Conservation (phyloP, 2,113 vertebrate species). For the Callaeas wilsoni region DNA sequence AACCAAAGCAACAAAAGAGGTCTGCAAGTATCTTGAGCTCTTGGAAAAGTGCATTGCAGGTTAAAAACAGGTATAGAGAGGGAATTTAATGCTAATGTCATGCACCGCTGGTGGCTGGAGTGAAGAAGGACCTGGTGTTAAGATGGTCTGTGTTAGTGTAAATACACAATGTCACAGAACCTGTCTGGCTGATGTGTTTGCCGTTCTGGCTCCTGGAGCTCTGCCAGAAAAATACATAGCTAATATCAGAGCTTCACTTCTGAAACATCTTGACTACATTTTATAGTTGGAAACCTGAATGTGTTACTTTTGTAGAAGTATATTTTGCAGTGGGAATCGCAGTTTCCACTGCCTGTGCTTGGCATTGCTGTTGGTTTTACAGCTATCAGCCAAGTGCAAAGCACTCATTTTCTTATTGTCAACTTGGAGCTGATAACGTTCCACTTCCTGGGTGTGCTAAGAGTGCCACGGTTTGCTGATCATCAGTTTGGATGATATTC, state of each 20-base stretch:
- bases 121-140: not conserved
- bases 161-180: slow-evolving; percentile 14
- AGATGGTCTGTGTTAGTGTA: not conserved
- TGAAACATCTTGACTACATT: not conserved
- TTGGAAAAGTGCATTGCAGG: not conserved
- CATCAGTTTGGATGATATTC: not conserved
- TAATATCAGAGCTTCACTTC: not conserved
- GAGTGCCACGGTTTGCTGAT: not conserved
- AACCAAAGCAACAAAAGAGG: not conserved
- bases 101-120: not conserved
- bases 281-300: not conserved
- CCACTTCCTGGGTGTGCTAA: not conserved
- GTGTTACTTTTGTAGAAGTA: not conserved
- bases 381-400: not conserved
- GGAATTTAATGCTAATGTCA: not conserved
- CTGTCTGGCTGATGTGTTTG: not conserved
- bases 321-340: not conserved
- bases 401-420: not conserved
- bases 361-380: not conserved
- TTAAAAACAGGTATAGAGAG: not conserved
- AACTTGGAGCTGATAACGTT: not conserved
- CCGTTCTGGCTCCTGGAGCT: not conserved
- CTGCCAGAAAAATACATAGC: not conserved
- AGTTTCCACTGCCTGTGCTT: not conserved
- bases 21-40: not conserved